Base-by-base conservation (phyloP, 2,797 vertebrate species). In the Zenarchopterus dispar region DNA sequence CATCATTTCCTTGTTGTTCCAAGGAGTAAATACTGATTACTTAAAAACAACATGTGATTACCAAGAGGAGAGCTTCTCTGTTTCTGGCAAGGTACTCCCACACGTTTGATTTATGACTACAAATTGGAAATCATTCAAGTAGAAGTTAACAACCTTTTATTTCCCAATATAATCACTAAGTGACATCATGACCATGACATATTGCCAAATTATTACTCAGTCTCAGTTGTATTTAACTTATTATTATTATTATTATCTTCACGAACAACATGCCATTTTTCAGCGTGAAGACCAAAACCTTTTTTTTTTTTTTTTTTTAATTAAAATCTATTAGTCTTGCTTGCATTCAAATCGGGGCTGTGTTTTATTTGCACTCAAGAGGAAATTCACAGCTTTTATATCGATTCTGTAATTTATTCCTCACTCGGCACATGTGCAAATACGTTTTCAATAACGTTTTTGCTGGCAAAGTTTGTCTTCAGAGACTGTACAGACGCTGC, bases 211-310 rank as follows among this genome's bases (percentile, higher is more conserved):
- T 11, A 41, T 56, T 60, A 8, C 19, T 49, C 24, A 50, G 24
- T 53, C 39, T 17, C 33, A 36, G 33, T 36, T 52, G 55, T 39
- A 61, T 17, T 28, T 21, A 42, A 28, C 48, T 28, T 49, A 42
- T 60, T 19, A 23, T 28, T 49, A 42, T 60, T 19, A 23, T 6
- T 19, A 28, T 28, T 28, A 28, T 5, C 28, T 28, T 28, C 5
- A 7, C n/a, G 22, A 43, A 46, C 53, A 53, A 55, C 49, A 36
- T 13, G 33, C 45, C 45, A 62, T 80, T 75, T 71, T 62, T 82
- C 56, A 63, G 13, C 3, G 7, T 26, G 23, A 2, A 23, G 24
- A 49, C 74, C 52, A 64, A 70, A 71, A 57, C 21, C 55, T 55
- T 48, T 24, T 66, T 19, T 22, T n/a, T n/a, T n/a, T n/a, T n/a